phyloP scores from a whole-genome alignment of 2,888 invertebrate genomes.

The Carpatolechia fugitivella region DNA sequence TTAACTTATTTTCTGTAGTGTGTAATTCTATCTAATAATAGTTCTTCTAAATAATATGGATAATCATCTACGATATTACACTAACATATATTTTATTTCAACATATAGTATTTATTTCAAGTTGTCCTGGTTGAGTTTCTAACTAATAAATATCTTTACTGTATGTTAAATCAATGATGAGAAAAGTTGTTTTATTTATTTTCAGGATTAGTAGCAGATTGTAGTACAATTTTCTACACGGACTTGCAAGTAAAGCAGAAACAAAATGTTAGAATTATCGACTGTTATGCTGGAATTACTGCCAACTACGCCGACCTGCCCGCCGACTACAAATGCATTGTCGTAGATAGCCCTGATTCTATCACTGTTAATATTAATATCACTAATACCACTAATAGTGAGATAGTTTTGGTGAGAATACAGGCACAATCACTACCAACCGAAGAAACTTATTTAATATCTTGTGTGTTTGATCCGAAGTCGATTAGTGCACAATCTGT shows the following conservation, averaged over 20 bases:
- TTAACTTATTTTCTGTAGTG: too few relatives aligned
- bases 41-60: too few relatives aligned
- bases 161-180: too few relatives aligned
- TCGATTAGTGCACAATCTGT: constrained; percentile 54
- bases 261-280: constrained; percentile 53
- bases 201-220: constrained; percentile 83
- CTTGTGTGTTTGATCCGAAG: constrained; percentile 70
- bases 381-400: constrained; percentile 41
- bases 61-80: too few relatives aligned
- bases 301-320: constrained; percentile 48
- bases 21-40: too few relatives aligned
- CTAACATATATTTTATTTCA: too few relatives aligned
- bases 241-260: constrained; percentile 80
- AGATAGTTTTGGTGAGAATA: constrained; percentile 59
- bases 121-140: too few relatives aligned
- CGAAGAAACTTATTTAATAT: constrained; percentile 64
- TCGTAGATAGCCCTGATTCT: constrained; percentile 46
- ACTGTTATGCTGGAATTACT: constrained; percentile 50
- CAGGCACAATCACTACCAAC: constrained; percentile 77
- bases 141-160: too few relatives aligned
- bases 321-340: constrained; percentile 74
- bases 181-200: constrained; percentile 29
- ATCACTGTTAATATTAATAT: constrained; percentile 60
- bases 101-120: too few relatives aligned
- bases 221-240: constrained; percentile 82